phyloP scores from a whole-genome alignment of 2,113 vertebrate genomes.

The Xiphorhynchus elegans region DNA sequence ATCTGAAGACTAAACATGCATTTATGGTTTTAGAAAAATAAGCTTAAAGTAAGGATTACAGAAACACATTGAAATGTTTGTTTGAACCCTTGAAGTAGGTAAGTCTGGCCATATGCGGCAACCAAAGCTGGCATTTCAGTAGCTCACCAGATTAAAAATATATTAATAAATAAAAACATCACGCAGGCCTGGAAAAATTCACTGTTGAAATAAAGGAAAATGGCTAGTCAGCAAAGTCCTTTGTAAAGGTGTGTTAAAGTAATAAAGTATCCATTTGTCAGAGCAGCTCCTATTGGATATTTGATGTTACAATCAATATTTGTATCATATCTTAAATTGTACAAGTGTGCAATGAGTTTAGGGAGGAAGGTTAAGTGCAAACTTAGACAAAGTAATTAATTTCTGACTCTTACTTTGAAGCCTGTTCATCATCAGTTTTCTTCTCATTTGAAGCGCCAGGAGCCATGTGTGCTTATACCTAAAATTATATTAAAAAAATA shows the following conservation, averaged over 20 bases:
- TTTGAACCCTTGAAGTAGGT: background rate
- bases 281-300: background rate
- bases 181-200: background rate
- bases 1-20: background rate
- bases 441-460: background rate
- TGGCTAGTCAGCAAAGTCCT: background rate
- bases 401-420: constrained; percentile 64
- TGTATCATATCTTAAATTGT: background rate
- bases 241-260: background rate
- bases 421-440: constrained; percentile 9
- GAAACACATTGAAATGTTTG: background rate
- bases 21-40: background rate
- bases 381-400: background rate
- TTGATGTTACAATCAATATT: background rate
- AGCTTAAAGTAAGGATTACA: background rate
- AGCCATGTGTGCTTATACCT: constrained; percentile 54
- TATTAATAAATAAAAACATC: background rate
- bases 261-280: background rate
- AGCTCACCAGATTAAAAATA: background rate
- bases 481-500: background rate
- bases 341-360: background rate
- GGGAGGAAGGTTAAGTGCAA: background rate
- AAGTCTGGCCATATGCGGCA: background rate
- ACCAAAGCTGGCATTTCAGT: background rate
- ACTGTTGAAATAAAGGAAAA: background rate